phyloP scores from a whole-genome alignment of 2,888 invertebrate genomes.

The Ennomos fuscantarius region DNA sequence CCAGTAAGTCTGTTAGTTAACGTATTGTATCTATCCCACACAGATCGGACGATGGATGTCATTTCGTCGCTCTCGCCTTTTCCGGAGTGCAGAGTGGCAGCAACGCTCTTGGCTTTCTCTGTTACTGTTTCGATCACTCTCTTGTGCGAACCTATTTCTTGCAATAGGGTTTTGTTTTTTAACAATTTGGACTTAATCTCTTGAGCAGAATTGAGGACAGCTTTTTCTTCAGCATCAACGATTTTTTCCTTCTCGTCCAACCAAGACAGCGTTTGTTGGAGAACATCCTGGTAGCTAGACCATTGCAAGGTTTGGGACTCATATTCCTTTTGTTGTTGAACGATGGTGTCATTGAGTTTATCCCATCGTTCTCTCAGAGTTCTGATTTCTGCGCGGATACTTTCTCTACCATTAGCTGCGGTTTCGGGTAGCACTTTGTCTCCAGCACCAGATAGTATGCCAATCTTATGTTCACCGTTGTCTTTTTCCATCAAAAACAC shows the following conservation, averaged over 20 bases:
- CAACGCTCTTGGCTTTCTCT: slow-evolving; percentile 92
- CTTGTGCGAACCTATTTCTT: slow-evolving; percentile 96
- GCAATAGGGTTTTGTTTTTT: slow-evolving; percentile 93
- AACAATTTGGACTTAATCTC: slow-evolving; percentile 93
- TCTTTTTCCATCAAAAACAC: slow-evolving; percentile 92
- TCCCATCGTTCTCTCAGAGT: slow-evolving; percentile 95
- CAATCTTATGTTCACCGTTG: slow-evolving; percentile 92
- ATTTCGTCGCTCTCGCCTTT: slow-evolving; percentile 87
- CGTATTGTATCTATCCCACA: slow-evolving; percentile 91
- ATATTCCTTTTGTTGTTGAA: slow-evolving; percentile 93
- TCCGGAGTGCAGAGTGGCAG: slow-evolving; percentile 83
- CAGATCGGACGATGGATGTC: slow-evolving; percentile 88
- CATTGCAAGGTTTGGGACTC: slow-evolving; percentile 93
- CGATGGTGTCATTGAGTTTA: slow-evolving; percentile 91
- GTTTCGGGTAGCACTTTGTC: slow-evolving; percentile 97
- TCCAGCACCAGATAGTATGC: slow-evolving; percentile 90
- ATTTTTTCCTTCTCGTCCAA: slow-evolving; percentile 93
- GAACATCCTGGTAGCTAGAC: slow-evolving; percentile 93
- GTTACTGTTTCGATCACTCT: slow-evolving; percentile 95
- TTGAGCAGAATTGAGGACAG: slow-evolving; percentile 91
- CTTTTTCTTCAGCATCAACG: slow-evolving; percentile 88
- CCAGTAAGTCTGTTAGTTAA: slow-evolving; percentile 88
- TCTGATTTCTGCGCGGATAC: slow-evolving; percentile 93
- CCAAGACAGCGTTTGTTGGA: slow-evolving; percentile 94
- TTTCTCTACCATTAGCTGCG: slow-evolving; percentile 95